Evolutionary conservation across 2,113 vertebrate species (phyloP).

Genomic region (Pogonocichla stellata): DNA sequence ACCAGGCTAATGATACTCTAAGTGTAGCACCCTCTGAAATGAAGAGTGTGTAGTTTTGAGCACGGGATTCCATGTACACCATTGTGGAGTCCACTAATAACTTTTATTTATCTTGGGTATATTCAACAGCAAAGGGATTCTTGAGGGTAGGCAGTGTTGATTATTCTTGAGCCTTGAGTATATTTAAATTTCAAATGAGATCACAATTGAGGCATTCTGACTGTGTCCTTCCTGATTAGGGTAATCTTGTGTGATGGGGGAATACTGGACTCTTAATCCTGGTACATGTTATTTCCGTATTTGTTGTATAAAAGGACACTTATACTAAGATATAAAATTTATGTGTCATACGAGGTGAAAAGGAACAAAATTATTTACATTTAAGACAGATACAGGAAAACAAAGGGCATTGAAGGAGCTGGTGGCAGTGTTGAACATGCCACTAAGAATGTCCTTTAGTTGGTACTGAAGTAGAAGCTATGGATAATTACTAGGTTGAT

Average conservation of each 20-base stretch:
- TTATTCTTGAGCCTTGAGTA: background rate
- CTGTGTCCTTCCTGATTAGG: background rate
- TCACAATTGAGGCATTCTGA: background rate
- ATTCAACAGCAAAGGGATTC: background rate
- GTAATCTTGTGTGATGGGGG: background rate
- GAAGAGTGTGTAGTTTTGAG: background rate
- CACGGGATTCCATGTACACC: background rate
- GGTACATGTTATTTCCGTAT: background rate
- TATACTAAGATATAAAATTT: background rate
- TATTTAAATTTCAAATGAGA: conserved; percentile 6
- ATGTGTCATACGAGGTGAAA: background rate
- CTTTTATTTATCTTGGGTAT: background rate
- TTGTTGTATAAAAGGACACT: background rate
- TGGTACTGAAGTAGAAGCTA: background rate
- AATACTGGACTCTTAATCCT: background rate
- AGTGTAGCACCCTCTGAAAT: background rate
- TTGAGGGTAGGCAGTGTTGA: background rate
- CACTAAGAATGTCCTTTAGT: background rate
- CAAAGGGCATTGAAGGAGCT: background rate
- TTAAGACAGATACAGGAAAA: background rate
- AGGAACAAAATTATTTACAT: background rate
- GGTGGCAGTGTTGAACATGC: background rate
- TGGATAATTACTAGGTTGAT: background rate
- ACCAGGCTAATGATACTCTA: background rate
- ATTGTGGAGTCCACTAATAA: background rate